These are phyloP conservation scores for Enteromius argenteus DNA, from an alignment of 2,797 vertebrate species.

Conservation along the genomic window DNA sequence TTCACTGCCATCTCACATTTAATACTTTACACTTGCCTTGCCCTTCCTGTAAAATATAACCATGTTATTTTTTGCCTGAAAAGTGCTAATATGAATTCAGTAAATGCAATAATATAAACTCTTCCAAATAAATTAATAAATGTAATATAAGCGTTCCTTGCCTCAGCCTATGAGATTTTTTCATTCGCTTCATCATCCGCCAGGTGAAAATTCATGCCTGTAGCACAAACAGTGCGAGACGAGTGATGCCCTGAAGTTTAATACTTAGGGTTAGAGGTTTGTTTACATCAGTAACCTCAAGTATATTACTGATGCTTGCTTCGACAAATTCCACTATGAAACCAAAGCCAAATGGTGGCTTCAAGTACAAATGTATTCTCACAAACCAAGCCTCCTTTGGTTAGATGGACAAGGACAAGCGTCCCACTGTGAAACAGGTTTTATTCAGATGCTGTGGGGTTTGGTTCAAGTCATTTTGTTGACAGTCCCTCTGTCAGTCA, in stretches of 20 bases:
- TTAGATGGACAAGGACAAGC: slow-evolving; percentile 55
- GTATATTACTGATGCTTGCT: neutral
- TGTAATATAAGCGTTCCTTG: neutral
- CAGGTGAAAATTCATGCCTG: slow-evolving; percentile 12
- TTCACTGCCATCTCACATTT: neutral
- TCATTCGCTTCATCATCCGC: neutral
- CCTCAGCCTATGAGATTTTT: neutral
- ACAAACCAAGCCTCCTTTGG: slow-evolving; percentile 32
- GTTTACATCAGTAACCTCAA: slow-evolving; percentile 1
- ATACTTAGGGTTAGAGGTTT: neutral
- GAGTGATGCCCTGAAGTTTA: slow-evolving; percentile 16
- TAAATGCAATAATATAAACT: neutral
- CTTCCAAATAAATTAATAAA: neutral
- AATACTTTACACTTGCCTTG: neutral
- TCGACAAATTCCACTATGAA: neutral
- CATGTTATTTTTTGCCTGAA: neutral
- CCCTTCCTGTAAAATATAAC: neutral
- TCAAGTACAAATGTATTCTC: neutral
- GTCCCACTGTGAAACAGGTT: slow-evolving; percentile 44
- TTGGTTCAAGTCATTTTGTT: slow-evolving; percentile 50
- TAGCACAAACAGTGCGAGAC: neutral
- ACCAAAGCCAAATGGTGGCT: neutral
- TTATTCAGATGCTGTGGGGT: slow-evolving; percentile 15
- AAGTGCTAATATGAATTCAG: neutral
- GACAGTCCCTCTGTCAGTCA: slow-evolving; percentile 38